Evolutionary conservation across 2,113 vertebrate genomes (phyloP).

Genomic region (Aythya baeri): DNA sequence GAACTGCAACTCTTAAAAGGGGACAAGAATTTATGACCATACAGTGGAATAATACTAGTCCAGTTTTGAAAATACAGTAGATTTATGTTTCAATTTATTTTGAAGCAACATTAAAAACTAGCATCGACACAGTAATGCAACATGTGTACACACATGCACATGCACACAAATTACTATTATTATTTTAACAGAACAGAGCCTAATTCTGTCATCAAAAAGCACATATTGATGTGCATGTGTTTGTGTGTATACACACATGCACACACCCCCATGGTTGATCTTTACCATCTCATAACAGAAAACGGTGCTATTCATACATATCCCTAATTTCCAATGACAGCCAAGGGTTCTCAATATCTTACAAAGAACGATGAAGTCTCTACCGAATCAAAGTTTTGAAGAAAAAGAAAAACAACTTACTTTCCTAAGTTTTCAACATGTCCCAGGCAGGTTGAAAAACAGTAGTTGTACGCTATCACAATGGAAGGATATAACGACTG

Average conservation of each 20-base stretch:
- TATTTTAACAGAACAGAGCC: not conserved
- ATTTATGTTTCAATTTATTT: not conserved
- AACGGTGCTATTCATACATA: not conserved
- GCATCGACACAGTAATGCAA: not conserved
- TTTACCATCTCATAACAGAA: not conserved
- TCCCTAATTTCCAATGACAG: not conserved
- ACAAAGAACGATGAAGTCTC: not conserved
- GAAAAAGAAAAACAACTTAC: conserved; percentile 80
- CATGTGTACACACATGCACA: not conserved
- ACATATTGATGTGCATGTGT: not conserved
- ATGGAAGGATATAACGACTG: conserved; percentile 98
- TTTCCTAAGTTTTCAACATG: conserved; percentile 92
- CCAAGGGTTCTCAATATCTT: not conserved
- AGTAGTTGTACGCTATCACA: conserved; percentile 99
- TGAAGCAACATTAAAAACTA: not conserved
- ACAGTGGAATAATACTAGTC: not conserved
- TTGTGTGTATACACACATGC: accelerated
- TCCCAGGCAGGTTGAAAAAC: conserved; percentile 96
- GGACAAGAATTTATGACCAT: not conserved
- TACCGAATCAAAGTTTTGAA: not conserved
- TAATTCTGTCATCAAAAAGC: not conserved
- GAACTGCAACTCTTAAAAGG: not conserved
- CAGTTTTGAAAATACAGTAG: not conserved
- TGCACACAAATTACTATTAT: not conserved
- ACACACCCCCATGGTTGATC: not conserved